These are phyloP conservation scores for Oncorhynchus masou DNA, from an alignment of 2,113 vertebrate genomes.

Conservation along the genomic window DNA sequence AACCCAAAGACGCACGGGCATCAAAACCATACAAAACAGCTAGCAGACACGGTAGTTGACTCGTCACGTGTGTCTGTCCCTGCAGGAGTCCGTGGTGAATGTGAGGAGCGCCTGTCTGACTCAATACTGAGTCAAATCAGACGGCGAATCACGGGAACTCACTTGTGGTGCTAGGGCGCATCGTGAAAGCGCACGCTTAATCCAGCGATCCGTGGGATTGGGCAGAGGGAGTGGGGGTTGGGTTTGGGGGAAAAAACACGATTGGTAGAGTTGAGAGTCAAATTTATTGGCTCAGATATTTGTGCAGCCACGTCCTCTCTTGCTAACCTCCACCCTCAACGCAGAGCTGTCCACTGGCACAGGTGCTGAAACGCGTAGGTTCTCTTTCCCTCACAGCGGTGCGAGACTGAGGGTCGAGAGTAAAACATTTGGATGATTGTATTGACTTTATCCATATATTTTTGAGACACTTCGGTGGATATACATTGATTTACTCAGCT, in stretches of 20 bases:
- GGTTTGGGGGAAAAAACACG: slow-evolving; percentile 52
- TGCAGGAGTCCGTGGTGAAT: slow-evolving; percentile 21
- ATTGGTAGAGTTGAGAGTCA: slow-evolving; percentile 68
- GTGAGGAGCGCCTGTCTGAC: slow-evolving; percentile 34
- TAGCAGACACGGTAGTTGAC: slow-evolving; percentile 9
- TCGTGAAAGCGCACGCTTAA: slow-evolving; percentile 47
- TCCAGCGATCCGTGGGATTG: slow-evolving; percentile 61
- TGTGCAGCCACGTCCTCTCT: slow-evolving; percentile 42
- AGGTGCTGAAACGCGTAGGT: slow-evolving; percentile 64
- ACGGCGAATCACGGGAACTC: slow-evolving; percentile 59
- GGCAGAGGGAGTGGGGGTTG: slow-evolving; percentile 55
- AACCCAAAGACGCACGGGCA: no score
- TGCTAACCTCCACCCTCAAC: slow-evolving; percentile 27
- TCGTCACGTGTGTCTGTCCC: slow-evolving; percentile 39
- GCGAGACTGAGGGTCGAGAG: slow-evolving; percentile 20
- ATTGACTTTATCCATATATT: not conserved
- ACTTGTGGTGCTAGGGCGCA: slow-evolving; percentile 49
- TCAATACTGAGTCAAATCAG: slow-evolving; percentile 47
- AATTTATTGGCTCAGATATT: slow-evolving; percentile 72
- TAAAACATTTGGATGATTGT: not conserved
- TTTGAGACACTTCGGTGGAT: slow-evolving; percentile 27
- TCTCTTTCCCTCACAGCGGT: not conserved
- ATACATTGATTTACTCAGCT: slow-evolving; percentile 20
- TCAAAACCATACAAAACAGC: not conserved
- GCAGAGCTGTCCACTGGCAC: slow-evolving; percentile 62